Evolutionary conservation across 2,797 vertebrate genomes (phyloP).

Genomic region (Diceros bicornis): DNA sequence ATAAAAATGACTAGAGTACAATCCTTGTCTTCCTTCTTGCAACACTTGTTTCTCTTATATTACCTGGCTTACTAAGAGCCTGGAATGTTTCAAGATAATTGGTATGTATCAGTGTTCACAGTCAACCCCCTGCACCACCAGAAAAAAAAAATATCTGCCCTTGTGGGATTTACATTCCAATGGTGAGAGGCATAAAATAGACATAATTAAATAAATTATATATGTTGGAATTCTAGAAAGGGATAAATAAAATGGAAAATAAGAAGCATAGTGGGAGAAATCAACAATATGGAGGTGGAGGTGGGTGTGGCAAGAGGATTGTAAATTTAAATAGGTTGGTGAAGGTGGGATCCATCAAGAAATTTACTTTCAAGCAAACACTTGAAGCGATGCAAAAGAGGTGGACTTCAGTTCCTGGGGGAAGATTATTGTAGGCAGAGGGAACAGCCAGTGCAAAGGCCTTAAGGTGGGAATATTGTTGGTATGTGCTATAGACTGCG

Average conservation of each 20-base stretch:
- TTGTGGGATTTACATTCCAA: background rate
- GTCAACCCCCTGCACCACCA: background rate
- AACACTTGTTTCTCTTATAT: background rate
- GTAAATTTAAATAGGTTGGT: background rate
- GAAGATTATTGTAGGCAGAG: background rate
- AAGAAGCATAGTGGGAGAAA: background rate
- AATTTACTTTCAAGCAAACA: background rate
- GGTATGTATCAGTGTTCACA: background rate
- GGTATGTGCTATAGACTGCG: background rate
- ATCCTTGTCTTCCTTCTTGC: background rate
- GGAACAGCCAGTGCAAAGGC: background rate
- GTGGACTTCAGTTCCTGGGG: background rate
- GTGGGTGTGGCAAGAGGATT: background rate
- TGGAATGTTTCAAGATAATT: slow-evolving; percentile 14
- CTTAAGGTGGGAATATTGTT: rapidly evolving
- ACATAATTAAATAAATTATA: background rate
- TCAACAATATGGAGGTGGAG: background rate
- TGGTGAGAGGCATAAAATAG: background rate
- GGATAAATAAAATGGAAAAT: background rate
- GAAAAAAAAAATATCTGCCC: background rate
- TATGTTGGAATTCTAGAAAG: slow-evolving; percentile 27
- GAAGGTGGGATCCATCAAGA: background rate
- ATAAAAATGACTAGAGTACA: background rate
- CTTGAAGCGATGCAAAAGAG: background rate
- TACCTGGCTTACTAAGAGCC: background rate